Evolutionary conservation across 2,888 invertebrate genomes (phyloP).

Genomic region (Acanthosepion esculentum): DNA sequence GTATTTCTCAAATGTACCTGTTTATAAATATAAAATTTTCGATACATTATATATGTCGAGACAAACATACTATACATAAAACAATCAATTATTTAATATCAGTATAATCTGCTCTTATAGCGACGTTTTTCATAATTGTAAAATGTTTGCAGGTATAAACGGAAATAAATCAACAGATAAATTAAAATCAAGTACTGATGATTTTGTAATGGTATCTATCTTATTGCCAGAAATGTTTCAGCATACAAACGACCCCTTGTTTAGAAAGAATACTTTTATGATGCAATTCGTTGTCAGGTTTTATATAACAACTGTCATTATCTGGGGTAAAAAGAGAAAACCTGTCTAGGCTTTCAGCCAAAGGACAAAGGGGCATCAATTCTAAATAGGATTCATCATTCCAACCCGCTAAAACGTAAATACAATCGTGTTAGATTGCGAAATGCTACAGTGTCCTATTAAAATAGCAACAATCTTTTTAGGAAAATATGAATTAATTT

Average conservation of each 20-base stretch:
- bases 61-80: no score
- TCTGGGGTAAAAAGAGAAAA: neutral
- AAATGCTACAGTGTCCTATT: neutral
- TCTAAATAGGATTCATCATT: neutral
- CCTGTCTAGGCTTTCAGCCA: neutral
- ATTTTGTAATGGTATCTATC: neutral
- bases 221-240: neutral
- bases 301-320: constrained; percentile 11
- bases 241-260: neutral
- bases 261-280: neutral
- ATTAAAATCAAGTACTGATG: neutral
- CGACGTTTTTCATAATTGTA: no score
- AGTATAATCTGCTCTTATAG: no score
- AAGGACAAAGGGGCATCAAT: neutral
- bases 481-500: neutral
- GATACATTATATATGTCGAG: no score
- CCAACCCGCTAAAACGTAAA: neutral
- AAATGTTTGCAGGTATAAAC: no score
- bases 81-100: no score
- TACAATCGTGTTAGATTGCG: neutral
- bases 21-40: no score
- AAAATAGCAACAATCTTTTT: neutral
- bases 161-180: no score
- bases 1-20: no score
- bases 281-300: neutral